These are phyloP conservation scores for Poecile montanus DNA, from an alignment of 2,797 vertebrate species.

Conservation along the genomic window DNA sequence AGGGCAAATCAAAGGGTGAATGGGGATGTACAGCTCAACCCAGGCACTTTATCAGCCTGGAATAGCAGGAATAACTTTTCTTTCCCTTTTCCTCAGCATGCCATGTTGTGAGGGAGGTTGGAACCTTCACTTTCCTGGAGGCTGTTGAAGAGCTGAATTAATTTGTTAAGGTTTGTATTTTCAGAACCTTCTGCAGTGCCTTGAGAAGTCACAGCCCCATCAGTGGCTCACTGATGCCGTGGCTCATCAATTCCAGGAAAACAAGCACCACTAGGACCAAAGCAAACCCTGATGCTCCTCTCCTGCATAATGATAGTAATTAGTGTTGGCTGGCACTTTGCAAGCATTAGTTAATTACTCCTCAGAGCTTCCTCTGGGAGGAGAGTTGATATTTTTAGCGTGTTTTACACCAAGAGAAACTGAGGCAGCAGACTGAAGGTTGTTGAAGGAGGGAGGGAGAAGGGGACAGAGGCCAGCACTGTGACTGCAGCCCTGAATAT, in stretches of 20 bases:
- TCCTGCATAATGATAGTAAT: conserved; percentile 44
- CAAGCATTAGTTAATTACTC: conserved; percentile 30
- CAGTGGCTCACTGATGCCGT: neutral
- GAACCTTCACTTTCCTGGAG: neutral
- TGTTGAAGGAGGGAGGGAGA: neutral
- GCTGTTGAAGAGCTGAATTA: neutral
- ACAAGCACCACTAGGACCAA: conserved; percentile 14
- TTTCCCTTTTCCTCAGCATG: neutral
- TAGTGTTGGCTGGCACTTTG: conserved; percentile 19
- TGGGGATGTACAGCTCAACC: neutral
- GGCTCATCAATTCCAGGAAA: neutral
- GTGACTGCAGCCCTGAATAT: neutral
- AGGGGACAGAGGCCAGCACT: neutral
- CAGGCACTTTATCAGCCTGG: neutral
- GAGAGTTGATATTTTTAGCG: neutral
- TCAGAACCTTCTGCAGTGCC: neutral
- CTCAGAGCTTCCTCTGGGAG: neutral
- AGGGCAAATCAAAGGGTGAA: neutral
- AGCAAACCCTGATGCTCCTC: neutral
- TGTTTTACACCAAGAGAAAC: neutral
- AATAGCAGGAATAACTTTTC: neutral
- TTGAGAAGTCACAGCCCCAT: conserved; percentile 19
- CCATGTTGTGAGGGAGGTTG: neutral
- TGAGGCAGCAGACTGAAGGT: neutral
- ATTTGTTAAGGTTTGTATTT: conserved; percentile 25